phyloP scores from a whole-genome alignment of 2,113 vertebrate species.

The Felis catus region F.catus_Fca126_mat1.0 CM031412.1:55036001-55036500 shows the following conservation, averaged over 20 bases:
- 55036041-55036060: background rate
- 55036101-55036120: background rate
- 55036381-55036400: background rate
- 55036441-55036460: background rate
- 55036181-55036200: background rate
- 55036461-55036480: background rate
- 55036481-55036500: background rate
- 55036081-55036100: background rate
- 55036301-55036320: background rate
- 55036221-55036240: background rate
- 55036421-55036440: background rate
- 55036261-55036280: background rate
- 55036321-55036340: background rate
- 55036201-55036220: background rate
- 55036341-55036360: background rate
- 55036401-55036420: background rate
- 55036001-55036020: background rate
- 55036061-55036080: background rate
- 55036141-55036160: background rate
- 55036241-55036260: background rate
- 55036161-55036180: background rate
- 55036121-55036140: background rate
- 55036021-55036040: background rate
- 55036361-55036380: background rate
- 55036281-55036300: background rate